Evolutionary conservation across 2,888 invertebrate genomes (phyloP).

Genomic region (Acutogordius australiensis): DNA sequence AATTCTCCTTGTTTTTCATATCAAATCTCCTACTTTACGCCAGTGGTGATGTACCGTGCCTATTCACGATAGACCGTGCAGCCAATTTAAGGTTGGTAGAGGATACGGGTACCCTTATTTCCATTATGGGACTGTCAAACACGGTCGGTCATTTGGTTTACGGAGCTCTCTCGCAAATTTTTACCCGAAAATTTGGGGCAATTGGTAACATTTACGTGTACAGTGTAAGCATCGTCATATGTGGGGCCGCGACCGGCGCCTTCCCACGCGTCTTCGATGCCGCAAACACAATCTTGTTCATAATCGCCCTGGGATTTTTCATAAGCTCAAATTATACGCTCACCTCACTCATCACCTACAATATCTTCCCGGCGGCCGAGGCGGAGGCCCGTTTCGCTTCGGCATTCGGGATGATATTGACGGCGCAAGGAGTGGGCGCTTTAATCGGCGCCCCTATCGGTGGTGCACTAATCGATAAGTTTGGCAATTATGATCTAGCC

Average conservation of each 20-base stretch:
- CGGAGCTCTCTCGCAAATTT: conserved; percentile 39
- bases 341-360: conserved; percentile 59
- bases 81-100: background rate
- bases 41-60: conserved; percentile 4
- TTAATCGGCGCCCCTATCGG: conserved; percentile 60
- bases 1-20: background rate
- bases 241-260: conserved; percentile 22
- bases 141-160: conserved; percentile 58
- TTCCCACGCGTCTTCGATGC: conserved; percentile 19
- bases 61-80: background rate
- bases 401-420: conserved; percentile 53
- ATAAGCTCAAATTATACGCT: conserved; percentile 70
- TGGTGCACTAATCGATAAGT: conserved; percentile 26
- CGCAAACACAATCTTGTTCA: conserved; percentile 15
- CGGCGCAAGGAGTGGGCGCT: conserved; percentile 64
- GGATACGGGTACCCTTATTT: conserved; percentile 32
- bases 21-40: background rate
- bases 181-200: conserved; percentile 33
- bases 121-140: conserved; percentile 57
- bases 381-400: conserved; percentile 62
- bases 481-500: conserved; percentile 37
- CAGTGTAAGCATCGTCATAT: conserved; percentile 36
- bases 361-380: conserved; percentile 54
- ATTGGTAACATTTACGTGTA: conserved; percentile 53
- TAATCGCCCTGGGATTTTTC: conserved; percentile 52